Conservation (phyloP, 2,797 vertebrate species). For the Heliangelus exortis region DNA sequence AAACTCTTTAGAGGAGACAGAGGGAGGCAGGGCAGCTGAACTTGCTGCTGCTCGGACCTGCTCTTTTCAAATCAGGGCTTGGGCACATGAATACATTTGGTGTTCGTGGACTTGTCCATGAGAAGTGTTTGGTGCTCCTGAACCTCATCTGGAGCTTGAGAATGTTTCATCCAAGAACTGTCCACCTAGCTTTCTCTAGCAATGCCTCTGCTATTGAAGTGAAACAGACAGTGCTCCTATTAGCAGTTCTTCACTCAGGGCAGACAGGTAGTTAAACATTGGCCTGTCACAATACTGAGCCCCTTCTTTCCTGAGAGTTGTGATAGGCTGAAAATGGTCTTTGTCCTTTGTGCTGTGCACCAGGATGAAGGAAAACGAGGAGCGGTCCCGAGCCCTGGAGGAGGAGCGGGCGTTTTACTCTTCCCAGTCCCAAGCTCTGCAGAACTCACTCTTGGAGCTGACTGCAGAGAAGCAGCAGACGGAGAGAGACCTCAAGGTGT, state of each 20-base stretch:
- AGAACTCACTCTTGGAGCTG: slow-evolving; percentile 92
- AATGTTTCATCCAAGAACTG: background rate
- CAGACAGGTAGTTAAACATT: background rate
- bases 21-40: background rate
- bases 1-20: background rate
- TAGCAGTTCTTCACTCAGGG: background rate
- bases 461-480: slow-evolving; percentile 92
- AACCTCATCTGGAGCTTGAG: background rate
- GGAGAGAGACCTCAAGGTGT: slow-evolving; percentile 93
- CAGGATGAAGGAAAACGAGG: slow-evolving; percentile 91
- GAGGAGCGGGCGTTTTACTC: slow-evolving; percentile 93
- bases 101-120: background rate
- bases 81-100: background rate
- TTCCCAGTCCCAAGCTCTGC: slow-evolving; percentile 87
- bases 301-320: background rate
- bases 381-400: slow-evolving; percentile 85
- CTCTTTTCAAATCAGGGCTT: background rate
- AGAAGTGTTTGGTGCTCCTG: background rate
- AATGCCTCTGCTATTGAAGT: background rate
- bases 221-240: background rate
- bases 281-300: accelerated
- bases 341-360: background rate
- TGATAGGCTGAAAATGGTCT: background rate
- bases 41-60: background rate
- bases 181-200: background rate